Percentiles rank a stretch among this genome's conserved stretches.
Conservation (phyloP, 2,888 invertebrate genomes). For the Limnephilus lunatus region DNA sequence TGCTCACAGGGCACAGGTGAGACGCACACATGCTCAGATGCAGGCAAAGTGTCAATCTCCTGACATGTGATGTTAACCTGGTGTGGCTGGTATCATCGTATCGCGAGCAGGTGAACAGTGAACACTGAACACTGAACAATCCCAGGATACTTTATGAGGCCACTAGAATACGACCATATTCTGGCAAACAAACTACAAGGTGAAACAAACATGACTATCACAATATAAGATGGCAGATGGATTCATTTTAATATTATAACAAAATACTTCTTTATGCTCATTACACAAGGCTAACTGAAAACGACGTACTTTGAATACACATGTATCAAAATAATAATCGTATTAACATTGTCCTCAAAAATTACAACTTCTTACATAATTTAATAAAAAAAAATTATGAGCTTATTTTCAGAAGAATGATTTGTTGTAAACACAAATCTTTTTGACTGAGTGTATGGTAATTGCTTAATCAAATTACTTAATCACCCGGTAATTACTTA, state of each 20-base stretch:
- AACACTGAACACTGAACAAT: neutral
- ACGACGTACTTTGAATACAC: no score
- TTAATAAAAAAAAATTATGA: no score
- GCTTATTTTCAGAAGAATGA: no score
- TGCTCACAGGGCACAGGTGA: neutral
- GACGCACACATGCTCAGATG: neutral
- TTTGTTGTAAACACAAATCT: no score
- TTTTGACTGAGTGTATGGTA: no score
- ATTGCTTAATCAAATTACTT: no score
- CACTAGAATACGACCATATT: conserved; percentile 21
- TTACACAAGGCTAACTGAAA: no score
- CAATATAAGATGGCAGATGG: neutral
- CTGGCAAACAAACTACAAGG: conserved; percentile 17
- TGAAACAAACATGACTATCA: neutral
- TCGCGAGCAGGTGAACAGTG: conserved; percentile 38
- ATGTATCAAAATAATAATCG: no score
- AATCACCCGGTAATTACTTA: no score
- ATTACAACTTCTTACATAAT: no score
- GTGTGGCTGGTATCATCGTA: neutral
- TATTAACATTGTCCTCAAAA: no score
- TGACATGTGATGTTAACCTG: neutral
- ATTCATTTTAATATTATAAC: neutral
- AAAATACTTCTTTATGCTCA: no score
- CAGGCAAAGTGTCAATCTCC: neutral
- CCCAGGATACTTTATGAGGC: conserved; percentile 12